Evolutionary conservation across 2,888 invertebrate genomes (phyloP).

Genomic region (Himalopsyche anomala): DNA sequence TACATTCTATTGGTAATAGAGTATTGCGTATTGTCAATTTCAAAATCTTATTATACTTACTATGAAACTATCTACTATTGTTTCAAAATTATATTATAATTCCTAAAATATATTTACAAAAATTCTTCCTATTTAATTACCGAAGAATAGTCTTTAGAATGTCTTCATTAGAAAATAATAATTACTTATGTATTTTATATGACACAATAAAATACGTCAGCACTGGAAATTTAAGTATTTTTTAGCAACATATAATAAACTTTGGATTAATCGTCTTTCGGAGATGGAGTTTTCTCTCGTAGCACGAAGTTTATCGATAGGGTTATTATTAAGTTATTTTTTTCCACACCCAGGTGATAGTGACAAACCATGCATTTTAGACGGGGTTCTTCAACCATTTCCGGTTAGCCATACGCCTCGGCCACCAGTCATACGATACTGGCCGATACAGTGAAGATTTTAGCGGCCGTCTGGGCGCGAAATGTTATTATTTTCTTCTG

Average conservation of each 20-base stretch:
- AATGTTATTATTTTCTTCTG: slow-evolving; percentile 47
- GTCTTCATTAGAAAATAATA: not conserved
- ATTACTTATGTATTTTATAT: slow-evolving; percentile 54
- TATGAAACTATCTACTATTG: not conserved
- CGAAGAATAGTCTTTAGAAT: slow-evolving; percentile 19
- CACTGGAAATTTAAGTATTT: slow-evolving; percentile 57
- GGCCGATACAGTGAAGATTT: slow-evolving; percentile 56
- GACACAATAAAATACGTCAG: slow-evolving; percentile 58
- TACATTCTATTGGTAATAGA: slow-evolving; percentile 36
- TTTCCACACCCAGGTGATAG: slow-evolving; percentile 55
- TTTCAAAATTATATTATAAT: not conserved
- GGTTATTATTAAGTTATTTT: slow-evolving; percentile 39
- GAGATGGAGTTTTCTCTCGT: not conserved
- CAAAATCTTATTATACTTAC: slow-evolving; percentile 2
- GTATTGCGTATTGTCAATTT: not conserved
- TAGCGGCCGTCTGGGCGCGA: slow-evolving; percentile 35
- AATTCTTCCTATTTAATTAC: slow-evolving; percentile 4
- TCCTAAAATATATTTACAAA: slow-evolving; percentile 49
- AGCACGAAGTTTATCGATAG: not conserved
- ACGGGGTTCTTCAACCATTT: slow-evolving; percentile 44
- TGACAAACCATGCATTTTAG: slow-evolving; percentile 56
- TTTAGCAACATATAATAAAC: slow-evolving; percentile 51
- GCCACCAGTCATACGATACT: slow-evolving; percentile 58
- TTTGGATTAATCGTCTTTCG: slow-evolving; percentile 53
- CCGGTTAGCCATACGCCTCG: slow-evolving; percentile 41